Conservation (phyloP, 2,113 vertebrate species). For the Grallaria varia region DNA sequence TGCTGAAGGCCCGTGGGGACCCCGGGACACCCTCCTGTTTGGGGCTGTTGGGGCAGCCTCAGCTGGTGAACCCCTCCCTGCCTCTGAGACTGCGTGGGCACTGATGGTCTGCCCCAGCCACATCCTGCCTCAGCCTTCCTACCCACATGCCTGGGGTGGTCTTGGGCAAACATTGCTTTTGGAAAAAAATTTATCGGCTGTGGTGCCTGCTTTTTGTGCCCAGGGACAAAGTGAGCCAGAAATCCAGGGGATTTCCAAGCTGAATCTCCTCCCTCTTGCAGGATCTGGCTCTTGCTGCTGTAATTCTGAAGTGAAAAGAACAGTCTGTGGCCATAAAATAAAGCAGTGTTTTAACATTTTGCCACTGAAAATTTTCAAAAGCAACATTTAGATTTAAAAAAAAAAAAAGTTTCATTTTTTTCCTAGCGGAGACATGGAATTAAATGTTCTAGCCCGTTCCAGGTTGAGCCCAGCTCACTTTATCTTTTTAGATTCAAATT, state of each 20-base stretch:
- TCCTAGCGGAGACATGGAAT: background rate
- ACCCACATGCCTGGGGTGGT: background rate
- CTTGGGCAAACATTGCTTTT: background rate
- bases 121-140: background rate
- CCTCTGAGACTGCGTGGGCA: background rate
- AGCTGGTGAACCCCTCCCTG: background rate
- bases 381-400: background rate
- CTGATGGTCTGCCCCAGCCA: background rate
- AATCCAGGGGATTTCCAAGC: background rate
- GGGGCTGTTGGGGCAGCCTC: background rate
- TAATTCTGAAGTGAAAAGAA: background rate
- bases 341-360: background rate
- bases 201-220: background rate
- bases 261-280: background rate
- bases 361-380: background rate
- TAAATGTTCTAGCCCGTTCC: background rate
- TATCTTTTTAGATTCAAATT: slow-evolving; percentile 41
- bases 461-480: background rate
- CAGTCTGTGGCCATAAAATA: background rate
- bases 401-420: background rate
- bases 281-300: background rate
- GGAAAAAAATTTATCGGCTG: background rate
- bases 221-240: background rate
- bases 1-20: background rate
- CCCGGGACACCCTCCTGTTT: background rate